Evolutionary conservation across 2,888 invertebrate genomes (phyloP), one percentile per base, ranked within the genome.

Genomic region (Agonum fuliginosum): DNA sequence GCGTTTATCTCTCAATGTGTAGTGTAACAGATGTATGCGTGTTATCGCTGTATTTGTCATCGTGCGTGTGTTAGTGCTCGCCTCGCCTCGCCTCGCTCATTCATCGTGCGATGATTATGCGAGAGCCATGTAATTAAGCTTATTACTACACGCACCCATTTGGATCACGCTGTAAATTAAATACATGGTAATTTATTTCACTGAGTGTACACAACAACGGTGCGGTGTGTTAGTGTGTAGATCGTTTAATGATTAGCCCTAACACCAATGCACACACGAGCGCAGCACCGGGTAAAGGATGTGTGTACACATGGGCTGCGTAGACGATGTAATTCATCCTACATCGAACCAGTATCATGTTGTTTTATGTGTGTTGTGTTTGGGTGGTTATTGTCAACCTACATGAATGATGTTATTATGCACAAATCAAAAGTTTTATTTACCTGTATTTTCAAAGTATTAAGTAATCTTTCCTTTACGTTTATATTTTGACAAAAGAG

Each of bases 131-230:
- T 70, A 70, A 70, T 70, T 70, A 70, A 48, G 43, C 24, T 70
- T 46, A 70, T 70, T 70, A 70, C 70, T 27, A 67, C 70, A 46
- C 70, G 43, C 70, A 70, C 70, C 70, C 70, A 48, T 48, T 67
- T 70, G 70, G 70, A 70, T 70, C 70, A 14, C 70, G 48, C 37
- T 70, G 70, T 70, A 70, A 70, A 70, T 70, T 43, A 70, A 70
- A 70, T 70, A 70, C 67, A 67, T 37, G 46, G 46, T 70, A 20
- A 70, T 70, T 70, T 70, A 70, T 70, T 70, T 46, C 14, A n/a
- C 30, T 30, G 10, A 41, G 12, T 41, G 20, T 41, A 67, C 41
- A 67, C 65, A 65, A 62, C 46, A 17, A 8, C 30, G 3, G 4
- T 3, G 46, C 30, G 54, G 14, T 58, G 14, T 58, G 46, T 46